Base-by-base conservation (phyloP, 2,888 invertebrate genomes). In the Incurvaria masculella region DNA sequence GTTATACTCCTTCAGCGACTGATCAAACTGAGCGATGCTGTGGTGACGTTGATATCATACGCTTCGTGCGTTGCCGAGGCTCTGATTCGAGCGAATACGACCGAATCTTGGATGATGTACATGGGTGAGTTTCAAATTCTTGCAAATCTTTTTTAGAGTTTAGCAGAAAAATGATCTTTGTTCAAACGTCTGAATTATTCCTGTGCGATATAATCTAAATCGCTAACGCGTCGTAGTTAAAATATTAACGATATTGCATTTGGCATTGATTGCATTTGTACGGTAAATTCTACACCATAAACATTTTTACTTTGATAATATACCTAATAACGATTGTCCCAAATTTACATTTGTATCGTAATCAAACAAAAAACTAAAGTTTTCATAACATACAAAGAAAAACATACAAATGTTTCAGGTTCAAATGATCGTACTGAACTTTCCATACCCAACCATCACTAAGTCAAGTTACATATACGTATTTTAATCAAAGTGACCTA, bases 1-100 rank as follows among this genome's bases (percentile, higher is more conserved):
- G 74, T 85, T 1, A 74, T 72, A 53, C 21, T 86, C n/a, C 59
- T 87, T 2, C 79, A 83, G 51, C 81, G 71, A 57, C 56, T 75
- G 11, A 57, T 80, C 11, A 61, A 64, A 49, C 59, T 80, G 4
- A 64, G 65, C 21, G 81, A 82, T 60, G 57, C 74, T 44, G 56
- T 33, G 33, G 14, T n/a, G 3, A 14, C 33, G 33, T 4, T 33
- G 6, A 33, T 33, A 4, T 6, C 33, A 3, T 57, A 44, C 51
- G 57, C 49, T 46, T 69, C 72, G 2, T 49, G 61, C 1, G 54
- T 64, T 2, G 52, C 65, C 0, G 66, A 73, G 48, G 78, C 66
- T 42, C 11, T 72, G 3, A 69, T 79, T 3, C 69, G 61, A 52
- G 59, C 63, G 1, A 66, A 75, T 53, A 71, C 72, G n/a, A 57